phyloP scores from a whole-genome alignment of 1,140 invertebrate genomes.

The Drosophila nannoptera region DNA sequence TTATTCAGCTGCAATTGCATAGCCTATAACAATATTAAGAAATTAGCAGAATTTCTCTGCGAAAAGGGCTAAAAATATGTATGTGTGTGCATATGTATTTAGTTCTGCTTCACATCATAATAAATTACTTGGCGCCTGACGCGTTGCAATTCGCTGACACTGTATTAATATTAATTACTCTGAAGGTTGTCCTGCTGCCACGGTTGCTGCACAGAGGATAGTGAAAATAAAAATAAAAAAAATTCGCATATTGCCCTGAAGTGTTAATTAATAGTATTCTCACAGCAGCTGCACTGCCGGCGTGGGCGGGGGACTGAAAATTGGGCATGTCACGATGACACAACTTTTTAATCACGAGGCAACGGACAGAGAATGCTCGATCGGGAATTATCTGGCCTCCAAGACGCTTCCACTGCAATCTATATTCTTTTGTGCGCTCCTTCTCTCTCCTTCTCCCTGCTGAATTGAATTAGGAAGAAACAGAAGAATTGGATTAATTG shows the following conservation, averaged over 20 bases:
- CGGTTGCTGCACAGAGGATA: constrained; percentile 9
- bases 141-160: not conserved
- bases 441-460: too few species aligned
- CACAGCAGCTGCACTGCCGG: not conserved
- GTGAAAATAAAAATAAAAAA: constrained; percentile 27
- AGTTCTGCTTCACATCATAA: not conserved
- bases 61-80: too few species aligned
- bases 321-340: constrained; percentile 7
- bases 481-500: not conserved
- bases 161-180: constrained; percentile 57
- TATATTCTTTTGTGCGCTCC: not conserved
- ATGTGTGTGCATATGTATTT: not conserved
- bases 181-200: constrained; percentile 36
- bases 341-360: constrained; percentile 15
- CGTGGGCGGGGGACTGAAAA: not conserved
- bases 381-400: not conserved
- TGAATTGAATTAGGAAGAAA: not conserved
- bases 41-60: too few species aligned
- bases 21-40: not conserved
- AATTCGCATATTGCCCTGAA: constrained; percentile 51
- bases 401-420: not conserved
- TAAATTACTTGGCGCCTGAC: constrained; percentile 29
- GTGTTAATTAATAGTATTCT: constrained; percentile 59
- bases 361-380: not conserved
- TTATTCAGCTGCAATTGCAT: too few species aligned